Base-by-base conservation (phyloP, 2,797 vertebrate species). In the Atherinosoma microstoma region DNA sequence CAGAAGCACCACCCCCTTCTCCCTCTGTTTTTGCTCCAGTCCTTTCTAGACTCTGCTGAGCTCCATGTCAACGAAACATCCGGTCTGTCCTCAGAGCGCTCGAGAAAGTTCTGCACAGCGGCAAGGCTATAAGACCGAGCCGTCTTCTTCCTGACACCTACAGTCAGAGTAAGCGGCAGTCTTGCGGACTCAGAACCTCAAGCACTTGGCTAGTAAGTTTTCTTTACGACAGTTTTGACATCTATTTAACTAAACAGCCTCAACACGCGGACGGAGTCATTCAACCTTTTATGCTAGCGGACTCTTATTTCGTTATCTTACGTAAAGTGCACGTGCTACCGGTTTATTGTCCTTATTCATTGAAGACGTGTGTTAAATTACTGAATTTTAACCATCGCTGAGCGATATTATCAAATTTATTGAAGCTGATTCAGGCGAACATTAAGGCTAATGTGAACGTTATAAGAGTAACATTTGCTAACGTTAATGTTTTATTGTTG, bases 41-140 rank as follows among this genome's bases (percentile, higher is more conserved):
- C 49, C 68, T 61, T 76, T 80, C 78, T 73, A 75, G 67, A 76
- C 58, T 54, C 8, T 6, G 34, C 42, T 8, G 29, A 16, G 20
- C 64, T 59, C 15, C 53, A 6, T 32, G 24, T 49, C 45, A 35
- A 76, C 75, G 85, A 76, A 72, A 82, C 73, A 73, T 89, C 93
- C 87, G 83, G 85, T 70, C 64, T 36, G 60, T 47, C 34, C 29
- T 11, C 63, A 2, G 67, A 78, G 51, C 78, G 79, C 87, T 94
- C 93, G 84, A 94, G 94, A 95, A 95, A 88, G 79, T 95, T 95
- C 95, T 87, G 32, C 76, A 22, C 40, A 2, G 64, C 32, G 6
- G 40, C 38, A 72, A 65, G 0, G 8, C 13, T 92, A 88, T 90
- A 93, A 93, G 51, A 84, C 49, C 65, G 79, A 58, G 84, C 80